A percentile compares a stretch with the other conserved stretches of the same genome.
phyloP scores from a whole-genome alignment of 1,140 invertebrate genomes.

The Episyrphus balteatus region DNA sequence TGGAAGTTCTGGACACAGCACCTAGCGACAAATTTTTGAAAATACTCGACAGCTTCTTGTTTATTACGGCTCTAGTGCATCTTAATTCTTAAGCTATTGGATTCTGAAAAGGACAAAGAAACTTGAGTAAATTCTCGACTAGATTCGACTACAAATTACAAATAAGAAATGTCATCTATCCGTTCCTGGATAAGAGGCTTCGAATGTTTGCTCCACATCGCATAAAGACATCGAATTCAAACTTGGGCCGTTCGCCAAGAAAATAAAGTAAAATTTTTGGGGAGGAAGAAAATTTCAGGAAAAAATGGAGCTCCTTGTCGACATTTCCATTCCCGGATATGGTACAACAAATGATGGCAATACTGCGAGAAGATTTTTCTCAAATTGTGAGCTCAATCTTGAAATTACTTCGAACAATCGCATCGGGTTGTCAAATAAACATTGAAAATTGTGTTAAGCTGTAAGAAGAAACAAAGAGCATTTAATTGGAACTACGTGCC shows the following conservation, averaged over 20 bases:
- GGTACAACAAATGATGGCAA: constrained; percentile 35
- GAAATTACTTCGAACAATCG: constrained; percentile 13
- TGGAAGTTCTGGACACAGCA: not conserved
- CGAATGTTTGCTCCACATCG: constrained; percentile 16
- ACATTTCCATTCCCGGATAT: constrained; percentile 25
- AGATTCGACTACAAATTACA: not conserved
- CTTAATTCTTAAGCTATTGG: not conserved
- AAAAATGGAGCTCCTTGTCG: constrained; percentile 16
- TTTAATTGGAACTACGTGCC: not conserved
- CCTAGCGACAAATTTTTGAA: not conserved
- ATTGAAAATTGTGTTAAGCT: not conserved
- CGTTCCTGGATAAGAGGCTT: too few species aligned
- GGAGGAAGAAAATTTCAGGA: constrained; percentile 12
- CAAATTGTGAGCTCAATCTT: constrained; percentile 15
- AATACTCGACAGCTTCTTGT: not conserved
- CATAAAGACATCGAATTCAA: constrained; percentile 12
- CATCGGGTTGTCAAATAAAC: not conserved
- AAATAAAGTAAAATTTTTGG: constrained; percentile 3
- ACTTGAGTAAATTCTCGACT: not conserved
- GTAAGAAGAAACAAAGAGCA: not conserved
- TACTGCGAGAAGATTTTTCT: constrained; percentile 32
- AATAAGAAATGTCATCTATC: too few species aligned
- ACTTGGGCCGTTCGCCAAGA: constrained; percentile 12
- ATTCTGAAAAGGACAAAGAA: not conserved
- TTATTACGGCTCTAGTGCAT: not conserved